These are phyloP conservation scores for Graphium colonna DNA, from an alignment of 2,888 invertebrate genomes.

Conservation along the genomic window DNA sequence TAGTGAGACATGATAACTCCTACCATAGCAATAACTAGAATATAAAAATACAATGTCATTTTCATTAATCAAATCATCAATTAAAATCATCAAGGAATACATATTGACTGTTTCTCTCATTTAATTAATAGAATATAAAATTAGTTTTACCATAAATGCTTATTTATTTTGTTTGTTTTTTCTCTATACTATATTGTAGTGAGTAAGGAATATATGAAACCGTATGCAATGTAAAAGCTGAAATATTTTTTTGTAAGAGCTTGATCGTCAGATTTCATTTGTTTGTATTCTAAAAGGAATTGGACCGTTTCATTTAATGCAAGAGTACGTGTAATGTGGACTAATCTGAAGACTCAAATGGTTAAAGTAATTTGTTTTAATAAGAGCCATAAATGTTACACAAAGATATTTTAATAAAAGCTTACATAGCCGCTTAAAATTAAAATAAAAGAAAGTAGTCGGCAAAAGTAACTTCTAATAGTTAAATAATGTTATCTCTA, in stretches of 20 bases:
- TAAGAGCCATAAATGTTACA: too few relatives aligned
- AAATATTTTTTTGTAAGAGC: not conserved
- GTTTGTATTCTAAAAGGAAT: not conserved
- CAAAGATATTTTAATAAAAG: too few relatives aligned
- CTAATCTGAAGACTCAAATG: too few relatives aligned
- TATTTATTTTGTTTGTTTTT: not conserved
- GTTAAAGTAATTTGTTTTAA: too few relatives aligned
- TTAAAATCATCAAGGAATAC: not conserved
- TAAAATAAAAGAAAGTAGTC: too few relatives aligned
- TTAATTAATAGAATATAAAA: not conserved
- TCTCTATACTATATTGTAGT: not conserved
- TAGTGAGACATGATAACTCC: conserved; percentile 52
- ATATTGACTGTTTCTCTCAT: not conserved
- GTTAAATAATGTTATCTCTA: not conserved
- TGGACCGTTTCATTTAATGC: too few relatives aligned
- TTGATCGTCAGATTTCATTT: too few relatives aligned
- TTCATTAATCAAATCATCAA: not conserved
- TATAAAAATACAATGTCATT: conserved; percentile 12
- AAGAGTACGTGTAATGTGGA: too few relatives aligned
- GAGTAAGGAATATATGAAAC: too few relatives aligned
- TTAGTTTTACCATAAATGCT: not conserved
- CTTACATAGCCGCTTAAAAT: too few relatives aligned
- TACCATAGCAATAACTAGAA: conserved; percentile 52
- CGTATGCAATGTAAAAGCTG: not conserved
- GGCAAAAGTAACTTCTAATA: too few relatives aligned